Base-by-base conservation (phyloP, 2,888 invertebrate species). In the Chirona hameri region DNA sequence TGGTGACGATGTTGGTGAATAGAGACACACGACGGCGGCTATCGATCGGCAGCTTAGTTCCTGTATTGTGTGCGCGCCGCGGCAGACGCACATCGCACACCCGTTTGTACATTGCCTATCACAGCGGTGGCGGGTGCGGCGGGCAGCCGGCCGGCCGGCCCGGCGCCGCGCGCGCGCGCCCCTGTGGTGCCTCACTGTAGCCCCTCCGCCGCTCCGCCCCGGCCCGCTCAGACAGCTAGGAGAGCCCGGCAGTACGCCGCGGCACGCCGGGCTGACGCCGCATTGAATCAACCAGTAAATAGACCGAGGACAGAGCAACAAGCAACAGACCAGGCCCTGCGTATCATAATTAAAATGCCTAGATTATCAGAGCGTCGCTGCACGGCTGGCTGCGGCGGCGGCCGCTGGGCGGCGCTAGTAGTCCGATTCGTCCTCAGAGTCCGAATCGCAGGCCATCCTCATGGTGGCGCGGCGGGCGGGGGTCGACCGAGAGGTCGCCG, bases 21-120 rank as follows among this genome's bases (percentile, higher is more conserved):
- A n/a, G n/a, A n/a, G n/a, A n/a, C n/a, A n/a, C n/a, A n/a, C n/a
- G n/a, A 18, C 15, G 15, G 12, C 52, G 52, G 12, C 52, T 12
- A 48, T 52, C 18, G 1, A 52, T 52, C 52, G 18, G 52, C 52
- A 18, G 5, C 52, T 18, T 18, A 18, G 15, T 52, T 18, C 52
- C 52, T 52, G 52, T 52, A 52, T 18, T 15, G 7, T 10, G 9
- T 15, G 7, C 52, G 15, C 52, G 52, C 18, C 15, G 15, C 52
- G 52, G 52, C 52, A 12, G 52, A 15, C 52, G 39, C 52, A 15
- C 52, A 18, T 18, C 52, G 39, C 52, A 15, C 52, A 18, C 12
- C 76, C 9, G 76, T 76, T 76, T 76, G 76, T 76, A 76, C 76
- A 76, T 39, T 76, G 9, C 39, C 76, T 76, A 76, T 76, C 76